Evolutionary conservation across 2,888 invertebrate genomes (phyloP).

Genomic region (Rhamnusium bicolor): DNA sequence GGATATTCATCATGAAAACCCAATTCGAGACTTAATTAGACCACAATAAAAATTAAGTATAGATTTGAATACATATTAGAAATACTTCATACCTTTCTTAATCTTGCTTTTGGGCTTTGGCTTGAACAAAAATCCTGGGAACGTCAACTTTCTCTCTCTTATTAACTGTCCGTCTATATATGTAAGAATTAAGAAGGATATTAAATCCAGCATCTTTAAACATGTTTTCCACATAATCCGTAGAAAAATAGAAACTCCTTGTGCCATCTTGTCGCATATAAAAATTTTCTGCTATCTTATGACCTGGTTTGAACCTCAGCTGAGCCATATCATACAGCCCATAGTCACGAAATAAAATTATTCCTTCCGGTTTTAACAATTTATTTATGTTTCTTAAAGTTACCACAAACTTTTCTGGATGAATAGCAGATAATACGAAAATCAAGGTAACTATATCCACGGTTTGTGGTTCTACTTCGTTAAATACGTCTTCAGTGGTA

Average conservation of each 20-base stretch:
- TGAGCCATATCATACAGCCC: slow-evolving; percentile 97
- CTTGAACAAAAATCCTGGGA: slow-evolving; percentile 94
- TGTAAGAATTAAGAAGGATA: slow-evolving; percentile 80
- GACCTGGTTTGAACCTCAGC: slow-evolving; percentile 92
- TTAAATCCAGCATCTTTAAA: slow-evolving; percentile 83
- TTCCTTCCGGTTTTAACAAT: slow-evolving; percentile 82
- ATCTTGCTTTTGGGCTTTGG: slow-evolving; percentile 76
- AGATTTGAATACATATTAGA: not conserved
- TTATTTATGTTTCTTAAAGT: slow-evolving; percentile 79
- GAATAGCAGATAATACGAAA: slow-evolving; percentile 95
- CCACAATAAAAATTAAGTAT: not conserved
- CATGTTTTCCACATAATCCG: slow-evolving; percentile 79
- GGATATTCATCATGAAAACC: too few relatives aligned
- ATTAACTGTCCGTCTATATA: slow-evolving; percentile 92
- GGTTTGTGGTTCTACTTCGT: slow-evolving; percentile 71
- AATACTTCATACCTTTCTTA: not conserved
- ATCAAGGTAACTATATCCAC: slow-evolving; percentile 91
- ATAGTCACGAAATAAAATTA: slow-evolving; percentile 93
- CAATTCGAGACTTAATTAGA: too few relatives aligned
- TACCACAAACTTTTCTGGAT: slow-evolving; percentile 84
- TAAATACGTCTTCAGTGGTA: slow-evolving; percentile 79
- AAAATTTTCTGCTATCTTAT: slow-evolving; percentile 93
- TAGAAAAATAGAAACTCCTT: slow-evolving; percentile 86
- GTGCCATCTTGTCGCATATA: slow-evolving; percentile 98
- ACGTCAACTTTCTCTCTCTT: slow-evolving; percentile 93